phyloP scores from a whole-genome alignment of 2,888 invertebrate genomes.

The Aspidiotus rigidus region DNA sequence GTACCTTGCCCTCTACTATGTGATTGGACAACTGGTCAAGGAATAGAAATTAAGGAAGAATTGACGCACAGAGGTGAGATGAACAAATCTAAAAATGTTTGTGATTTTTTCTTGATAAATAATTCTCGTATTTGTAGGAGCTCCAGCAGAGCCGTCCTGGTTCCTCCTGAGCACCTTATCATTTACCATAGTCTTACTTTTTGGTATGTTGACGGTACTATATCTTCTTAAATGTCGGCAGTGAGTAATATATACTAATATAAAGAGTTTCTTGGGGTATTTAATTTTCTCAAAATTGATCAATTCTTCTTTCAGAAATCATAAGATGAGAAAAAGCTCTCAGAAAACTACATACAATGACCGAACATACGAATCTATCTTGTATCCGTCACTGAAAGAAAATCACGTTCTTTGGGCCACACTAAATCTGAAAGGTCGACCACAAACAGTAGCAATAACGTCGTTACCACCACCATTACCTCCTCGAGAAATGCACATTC shows the following conservation, averaged over 20 bases:
- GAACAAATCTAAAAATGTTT: background rate
- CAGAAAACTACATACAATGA: constrained; percentile 30
- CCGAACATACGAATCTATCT: constrained; percentile 47
- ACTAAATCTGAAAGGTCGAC: constrained; percentile 60
- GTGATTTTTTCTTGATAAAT: background rate
- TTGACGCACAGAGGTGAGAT: constrained; percentile 62
- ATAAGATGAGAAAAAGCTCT: constrained; percentile 22
- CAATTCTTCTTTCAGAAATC: constrained; percentile 11
- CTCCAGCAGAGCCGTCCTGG: constrained; percentile 63
- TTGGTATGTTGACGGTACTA: constrained; percentile 67
- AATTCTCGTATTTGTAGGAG: constrained; percentile 8
- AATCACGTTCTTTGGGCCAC: constrained; percentile 73
- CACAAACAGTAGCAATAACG: constrained; percentile 44
- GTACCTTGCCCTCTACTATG: constrained; percentile 41
- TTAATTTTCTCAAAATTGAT: background rate
- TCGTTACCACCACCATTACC: constrained; percentile 34
- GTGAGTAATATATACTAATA: constrained; percentile 49
- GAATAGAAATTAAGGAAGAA: constrained; percentile 73
- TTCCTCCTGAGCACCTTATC: constrained; percentile 68
- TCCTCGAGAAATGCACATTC: constrained; percentile 29
- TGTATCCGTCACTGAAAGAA: constrained; percentile 52
- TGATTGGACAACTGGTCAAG: constrained; percentile 46
- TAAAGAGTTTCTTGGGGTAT: background rate
- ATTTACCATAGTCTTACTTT: constrained; percentile 66
- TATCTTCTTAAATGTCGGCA: constrained; percentile 74